phyloP scores from a whole-genome alignment of 2,113 vertebrate species.

The Orientallactaga bullata region DNA sequence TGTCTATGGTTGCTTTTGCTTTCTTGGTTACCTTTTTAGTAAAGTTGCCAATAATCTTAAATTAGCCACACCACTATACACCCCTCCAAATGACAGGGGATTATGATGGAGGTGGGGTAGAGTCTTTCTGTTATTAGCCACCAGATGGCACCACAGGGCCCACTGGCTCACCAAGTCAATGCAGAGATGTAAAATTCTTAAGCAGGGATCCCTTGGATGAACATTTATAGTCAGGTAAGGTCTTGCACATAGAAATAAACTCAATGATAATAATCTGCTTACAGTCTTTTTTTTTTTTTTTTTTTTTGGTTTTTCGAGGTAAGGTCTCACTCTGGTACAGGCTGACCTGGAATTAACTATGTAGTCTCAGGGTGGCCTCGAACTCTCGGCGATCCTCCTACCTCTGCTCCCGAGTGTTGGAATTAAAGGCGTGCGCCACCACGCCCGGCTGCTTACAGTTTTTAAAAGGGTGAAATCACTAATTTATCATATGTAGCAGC shows the following conservation, averaged over 20 bases:
- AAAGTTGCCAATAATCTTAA: not conserved
- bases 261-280: not conserved
- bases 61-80: not conserved
- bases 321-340: too few relatives aligned
- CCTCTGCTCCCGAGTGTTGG: too few relatives aligned
- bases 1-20: not conserved
- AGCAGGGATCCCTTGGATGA: not conserved
- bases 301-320: too few relatives aligned
- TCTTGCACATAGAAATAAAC: slow-evolving; percentile 43
- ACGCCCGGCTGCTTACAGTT: not conserved
- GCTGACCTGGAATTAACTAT: too few relatives aligned
- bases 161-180: not conserved
- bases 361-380: too few relatives aligned
- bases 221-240: slow-evolving; percentile 32
- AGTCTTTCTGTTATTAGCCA: slow-evolving; percentile 34
- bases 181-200: not conserved
- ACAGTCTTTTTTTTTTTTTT: too few relatives aligned
- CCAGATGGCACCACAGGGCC: slow-evolving; percentile 44
- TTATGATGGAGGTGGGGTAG: not conserved
- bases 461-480: slow-evolving; percentile 26
- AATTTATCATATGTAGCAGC: slow-evolving; percentile 30
- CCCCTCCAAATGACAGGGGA: not conserved
- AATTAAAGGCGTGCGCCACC: too few relatives aligned
- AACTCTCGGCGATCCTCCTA: too few relatives aligned
- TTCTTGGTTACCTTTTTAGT: not conserved